These are phyloP conservation scores for Ivindomyrus marchei DNA, from an alignment of 2,113 vertebrate genomes.

Conservation along the genomic window DNA sequence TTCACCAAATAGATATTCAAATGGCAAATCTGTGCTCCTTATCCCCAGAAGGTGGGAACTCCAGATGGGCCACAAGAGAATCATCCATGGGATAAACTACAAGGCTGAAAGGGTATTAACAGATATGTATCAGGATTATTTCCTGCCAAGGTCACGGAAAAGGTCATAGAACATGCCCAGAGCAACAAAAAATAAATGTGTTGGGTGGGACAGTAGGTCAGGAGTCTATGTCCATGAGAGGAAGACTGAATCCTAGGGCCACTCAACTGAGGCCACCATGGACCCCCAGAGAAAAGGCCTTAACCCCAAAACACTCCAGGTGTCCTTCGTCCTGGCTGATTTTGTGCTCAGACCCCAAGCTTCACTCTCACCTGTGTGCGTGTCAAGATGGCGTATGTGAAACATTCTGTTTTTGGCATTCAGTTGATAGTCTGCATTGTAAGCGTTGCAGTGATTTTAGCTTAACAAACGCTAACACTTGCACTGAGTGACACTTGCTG, in stretches of 20 bases:
- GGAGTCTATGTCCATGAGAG: not conserved
- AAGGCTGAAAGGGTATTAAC: not conserved
- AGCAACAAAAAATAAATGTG: not conserved
- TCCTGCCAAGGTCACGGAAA: not conserved
- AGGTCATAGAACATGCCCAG: not conserved
- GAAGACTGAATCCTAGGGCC: not conserved
- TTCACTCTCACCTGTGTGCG: not conserved
- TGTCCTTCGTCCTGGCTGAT: not conserved
- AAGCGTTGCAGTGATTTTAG: not conserved
- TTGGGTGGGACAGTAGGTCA: not conserved
- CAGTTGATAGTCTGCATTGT: not conserved
- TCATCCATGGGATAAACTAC: not conserved
- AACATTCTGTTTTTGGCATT: not conserved
- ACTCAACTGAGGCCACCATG: not conserved
- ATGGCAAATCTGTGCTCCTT: not conserved
- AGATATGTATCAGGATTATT: not conserved
- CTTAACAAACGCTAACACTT: not conserved
- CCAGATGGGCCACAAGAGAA: not conserved
- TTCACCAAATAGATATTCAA: not conserved
- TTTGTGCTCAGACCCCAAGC: not conserved
- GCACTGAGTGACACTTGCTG: not conserved
- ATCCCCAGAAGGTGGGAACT: not conserved
- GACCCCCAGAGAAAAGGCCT: not conserved
- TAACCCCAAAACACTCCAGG: not conserved
- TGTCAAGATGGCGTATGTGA: not conserved